These are phyloP conservation scores for Brachirus orientalis DNA, from an alignment of 2,113 vertebrate species.

Conservation along the genomic window DNA sequence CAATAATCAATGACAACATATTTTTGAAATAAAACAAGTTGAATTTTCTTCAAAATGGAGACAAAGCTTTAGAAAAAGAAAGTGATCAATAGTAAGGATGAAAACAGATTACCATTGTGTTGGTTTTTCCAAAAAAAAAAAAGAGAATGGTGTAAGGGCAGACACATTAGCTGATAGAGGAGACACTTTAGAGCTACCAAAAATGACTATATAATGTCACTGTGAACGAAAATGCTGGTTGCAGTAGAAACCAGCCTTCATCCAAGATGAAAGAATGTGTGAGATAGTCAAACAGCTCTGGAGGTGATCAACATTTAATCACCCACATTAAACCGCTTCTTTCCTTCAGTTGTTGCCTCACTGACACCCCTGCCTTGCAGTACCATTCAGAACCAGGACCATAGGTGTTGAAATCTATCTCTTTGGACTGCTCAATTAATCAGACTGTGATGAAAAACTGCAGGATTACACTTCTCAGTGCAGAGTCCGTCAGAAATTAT, in stretches of 20 bases:
- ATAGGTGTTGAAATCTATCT: conserved; percentile 71
- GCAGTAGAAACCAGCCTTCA: no score
- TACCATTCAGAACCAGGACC: conserved; percentile 56
- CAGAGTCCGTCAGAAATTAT: not conserved
- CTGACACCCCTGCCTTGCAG: conserved; percentile 36
- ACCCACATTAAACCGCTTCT: no score
- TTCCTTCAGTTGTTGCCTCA: conserved; percentile 20
- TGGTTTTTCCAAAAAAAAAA: not conserved
- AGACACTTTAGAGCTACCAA: no score
- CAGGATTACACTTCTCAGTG: no score
- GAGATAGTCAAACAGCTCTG: no score
- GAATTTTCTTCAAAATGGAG: not conserved
- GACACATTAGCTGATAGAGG: no score
- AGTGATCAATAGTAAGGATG: not conserved
- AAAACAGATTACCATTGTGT: not conserved
- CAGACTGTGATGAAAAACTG: no score
- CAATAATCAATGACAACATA: not conserved
- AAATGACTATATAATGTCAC: no score
- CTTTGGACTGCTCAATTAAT: conserved; percentile 68
- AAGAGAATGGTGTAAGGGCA: not conserved
- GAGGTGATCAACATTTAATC: no score
- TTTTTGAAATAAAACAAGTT: not conserved
- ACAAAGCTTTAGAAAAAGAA: not conserved
- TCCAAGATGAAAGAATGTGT: no score
- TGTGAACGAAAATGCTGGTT: no score